These are phyloP conservation scores for Antennarius maculatus DNA, from an alignment of 2,797 vertebrate genomes.

Conservation along the genomic window DNA sequence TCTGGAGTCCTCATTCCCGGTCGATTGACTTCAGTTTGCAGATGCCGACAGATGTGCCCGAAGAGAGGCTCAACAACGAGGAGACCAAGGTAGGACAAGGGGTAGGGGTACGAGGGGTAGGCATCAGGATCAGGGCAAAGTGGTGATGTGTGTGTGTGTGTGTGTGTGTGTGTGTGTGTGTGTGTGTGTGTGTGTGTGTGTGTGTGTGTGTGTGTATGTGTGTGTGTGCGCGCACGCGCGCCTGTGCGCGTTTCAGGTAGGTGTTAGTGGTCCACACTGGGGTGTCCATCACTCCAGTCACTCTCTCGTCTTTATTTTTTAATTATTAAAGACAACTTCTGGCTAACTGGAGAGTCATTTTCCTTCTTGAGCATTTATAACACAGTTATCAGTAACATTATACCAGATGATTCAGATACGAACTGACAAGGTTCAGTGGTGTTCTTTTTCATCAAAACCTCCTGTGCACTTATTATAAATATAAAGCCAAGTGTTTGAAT, in stretches of 20 bases:
- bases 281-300: conserved; percentile 19
- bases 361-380: neutral
- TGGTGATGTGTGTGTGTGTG: neutral
- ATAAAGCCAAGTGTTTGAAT: too few relatives aligned
- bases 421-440: neutral
- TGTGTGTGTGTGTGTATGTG: neutral
- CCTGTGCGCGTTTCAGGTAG: conserved; percentile 1
- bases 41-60: conserved; percentile 80
- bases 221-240: neutral
- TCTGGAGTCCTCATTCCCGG: conserved; percentile 38
- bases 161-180: conserved; percentile 7
- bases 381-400: neutral
- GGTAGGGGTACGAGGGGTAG: too few relatives aligned
- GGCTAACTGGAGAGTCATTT: neutral
- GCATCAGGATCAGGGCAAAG: neutral
- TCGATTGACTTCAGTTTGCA: conserved; percentile 69
- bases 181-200: neutral
- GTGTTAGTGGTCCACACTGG: conserved; percentile 10
- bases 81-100: conserved; percentile 66
- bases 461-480: too few relatives aligned
- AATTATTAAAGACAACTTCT: conserved; percentile 1
- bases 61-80: conserved; percentile 65
- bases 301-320: too few relatives aligned
- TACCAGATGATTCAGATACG: neutral
- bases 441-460: too few relatives aligned